Percentiles rank a stretch among this genome's conserved stretches.
Evolutionary conservation across 1,140 invertebrate genomes (phyloP).

Genomic region (Drosophila ercepeae): DNA sequence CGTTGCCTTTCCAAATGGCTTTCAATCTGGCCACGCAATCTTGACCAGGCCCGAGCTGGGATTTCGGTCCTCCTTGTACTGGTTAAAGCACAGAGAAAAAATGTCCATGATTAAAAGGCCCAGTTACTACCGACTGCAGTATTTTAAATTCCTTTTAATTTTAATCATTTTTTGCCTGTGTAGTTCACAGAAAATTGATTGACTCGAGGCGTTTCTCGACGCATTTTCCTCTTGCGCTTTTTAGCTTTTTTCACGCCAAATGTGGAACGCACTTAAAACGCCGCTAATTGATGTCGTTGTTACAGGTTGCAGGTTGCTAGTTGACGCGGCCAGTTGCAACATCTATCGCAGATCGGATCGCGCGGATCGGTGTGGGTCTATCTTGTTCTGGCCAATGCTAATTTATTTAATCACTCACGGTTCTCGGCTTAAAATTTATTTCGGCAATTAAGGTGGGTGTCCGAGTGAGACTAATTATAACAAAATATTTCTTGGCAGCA

Average conservation of each 20-base stretch:
- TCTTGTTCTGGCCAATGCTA: conserved; percentile 44
- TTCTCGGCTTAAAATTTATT: conserved; percentile 9
- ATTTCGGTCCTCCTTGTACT: conserved; percentile 24
- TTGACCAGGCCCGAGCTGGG: conserved; percentile 44
- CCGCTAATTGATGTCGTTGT: conserved; percentile 75
- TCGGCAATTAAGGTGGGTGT: conserved; percentile 54
- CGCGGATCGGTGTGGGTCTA: conserved; percentile 10
- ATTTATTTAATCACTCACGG: conserved; percentile 53
- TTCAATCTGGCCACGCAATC: conserved; percentile 68
- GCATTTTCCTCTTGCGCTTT: conserved; percentile 57
- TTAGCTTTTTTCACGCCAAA: conserved; percentile 74
- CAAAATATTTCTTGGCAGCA: conserved; percentile 1
- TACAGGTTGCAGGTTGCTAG: conserved; percentile 42
- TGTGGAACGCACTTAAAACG: conserved; percentile 70
- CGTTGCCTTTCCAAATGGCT: conserved; percentile 75
- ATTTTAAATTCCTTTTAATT: neutral
- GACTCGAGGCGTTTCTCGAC: conserved; percentile 77
- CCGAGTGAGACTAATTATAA: conserved; percentile 22
- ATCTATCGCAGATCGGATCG: conserved; percentile 18
- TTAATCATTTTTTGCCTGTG: conserved; percentile 1
- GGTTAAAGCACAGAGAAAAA: neutral
- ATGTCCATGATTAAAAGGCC: neutral
- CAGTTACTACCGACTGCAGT: no score
- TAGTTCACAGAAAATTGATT: conserved; percentile 61
- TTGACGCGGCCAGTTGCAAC: conserved; percentile 38